Evolutionary conservation across 2,888 invertebrate species (phyloP), one percentile per base, ranked within the genome.

Genomic region (Dexiosoma caninum): DNA sequence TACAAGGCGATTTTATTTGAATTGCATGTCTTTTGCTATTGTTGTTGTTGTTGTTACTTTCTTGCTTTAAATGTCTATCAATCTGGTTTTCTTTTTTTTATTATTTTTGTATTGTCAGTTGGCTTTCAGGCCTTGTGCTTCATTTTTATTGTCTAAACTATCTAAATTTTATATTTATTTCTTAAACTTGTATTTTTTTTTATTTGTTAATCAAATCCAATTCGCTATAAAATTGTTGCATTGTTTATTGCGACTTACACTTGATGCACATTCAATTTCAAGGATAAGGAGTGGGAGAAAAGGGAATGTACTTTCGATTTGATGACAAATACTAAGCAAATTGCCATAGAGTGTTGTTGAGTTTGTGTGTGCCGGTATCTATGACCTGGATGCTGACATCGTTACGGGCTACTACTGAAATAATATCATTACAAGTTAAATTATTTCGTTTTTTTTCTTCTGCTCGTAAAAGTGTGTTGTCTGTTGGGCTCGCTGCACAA

Each of bases 211-310:
- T 71, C 70, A 78, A 78, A 78, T 78, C 70, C n/a, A n/a, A n/a
- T n/a, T n/a, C 71, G 77, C 55, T 64, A 70, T 70, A 77, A 70
- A 77, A 77, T 77, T 77, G 70, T 78, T 77, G 77, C 64, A 78
- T 71, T 78, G 77, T 66, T 78, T 70, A 44, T 71, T 70, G 32
- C 64, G 49, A 49, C 21, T 40, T 57, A 64, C 62, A 71, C 23
- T 71, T 49, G 35, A 40, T 49, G 40, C 64, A 49, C 64, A 49
- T 51, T 71, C 51, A 57, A 32, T 64, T 64, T 40, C 19, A 53
- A 42, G 71, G 30, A 14, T 27, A 35, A 42, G 21, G 19, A 49
- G 35, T 9, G 44, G 16, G 14, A 49, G 35, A 21, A 21, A 0
- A 30, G 14, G 14, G 30, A 19, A 60, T 32, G 27, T 51, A 53